Percentiles rank a stretch among this genome's conserved stretches.
Evolutionary conservation across 2,113 vertebrate species (phyloP).

Genomic region (Taxidea taxus): DNA sequence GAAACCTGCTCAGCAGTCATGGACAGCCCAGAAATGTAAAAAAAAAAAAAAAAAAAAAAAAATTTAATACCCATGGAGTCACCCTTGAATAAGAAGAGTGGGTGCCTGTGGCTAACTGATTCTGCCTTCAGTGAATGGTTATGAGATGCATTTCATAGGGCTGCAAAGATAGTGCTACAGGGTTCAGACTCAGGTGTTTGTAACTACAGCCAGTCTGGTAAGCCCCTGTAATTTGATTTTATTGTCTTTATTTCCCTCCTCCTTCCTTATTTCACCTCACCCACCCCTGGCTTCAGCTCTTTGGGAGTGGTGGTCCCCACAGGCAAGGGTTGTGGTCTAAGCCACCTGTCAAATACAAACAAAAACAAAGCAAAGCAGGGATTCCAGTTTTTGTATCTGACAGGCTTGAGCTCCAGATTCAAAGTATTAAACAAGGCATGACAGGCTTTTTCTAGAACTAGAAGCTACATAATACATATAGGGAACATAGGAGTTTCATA

Average conservation of each 20-base stretch:
- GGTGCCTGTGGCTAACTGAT: background rate
- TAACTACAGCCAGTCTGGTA: background rate
- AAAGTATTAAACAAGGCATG: background rate
- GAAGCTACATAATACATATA: background rate
- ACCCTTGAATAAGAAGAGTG: background rate
- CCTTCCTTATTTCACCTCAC: background rate
- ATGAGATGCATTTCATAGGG: background rate
- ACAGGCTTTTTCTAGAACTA: background rate
- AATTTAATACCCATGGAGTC: background rate
- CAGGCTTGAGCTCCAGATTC: background rate
- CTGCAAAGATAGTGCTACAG: background rate
- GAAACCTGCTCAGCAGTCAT: background rate
- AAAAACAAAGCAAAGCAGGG: background rate
- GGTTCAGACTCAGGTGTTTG: background rate
- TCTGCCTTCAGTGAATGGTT: background rate
- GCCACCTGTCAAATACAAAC: background rate
- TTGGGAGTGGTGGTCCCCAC: background rate
- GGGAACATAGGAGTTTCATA: background rate
- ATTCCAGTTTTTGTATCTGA: background rate
- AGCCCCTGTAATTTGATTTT: background rate
- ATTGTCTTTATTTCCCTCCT: background rate
- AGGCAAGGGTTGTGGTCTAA: background rate
- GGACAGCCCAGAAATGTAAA: background rate
- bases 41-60: too few species aligned
- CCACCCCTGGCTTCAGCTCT: background rate